Conservation (phyloP, 1,140 invertebrate species). For the Leptonema lineaticorne region DNA sequence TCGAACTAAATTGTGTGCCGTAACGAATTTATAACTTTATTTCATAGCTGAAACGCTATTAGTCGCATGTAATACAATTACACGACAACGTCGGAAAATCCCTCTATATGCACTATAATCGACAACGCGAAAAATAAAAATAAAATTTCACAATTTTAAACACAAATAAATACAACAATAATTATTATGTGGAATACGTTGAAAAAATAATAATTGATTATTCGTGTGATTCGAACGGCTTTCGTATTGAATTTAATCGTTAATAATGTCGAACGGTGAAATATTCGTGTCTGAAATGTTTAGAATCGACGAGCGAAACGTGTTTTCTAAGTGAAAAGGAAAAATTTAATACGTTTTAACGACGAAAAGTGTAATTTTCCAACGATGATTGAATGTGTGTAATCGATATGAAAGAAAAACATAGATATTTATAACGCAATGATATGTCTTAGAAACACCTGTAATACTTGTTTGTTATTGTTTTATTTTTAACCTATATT, state of each 20-base stretch:
- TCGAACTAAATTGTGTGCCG: background rate
- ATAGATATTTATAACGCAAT: too few species aligned
- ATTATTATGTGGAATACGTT: background rate
- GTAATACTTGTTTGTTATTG: too few species aligned
- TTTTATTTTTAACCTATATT: too few species aligned
- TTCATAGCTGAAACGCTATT: background rate
- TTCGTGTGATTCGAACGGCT: background rate
- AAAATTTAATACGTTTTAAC: constrained; percentile 9
- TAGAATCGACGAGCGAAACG: constrained; percentile 19
- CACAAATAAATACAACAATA: too few species aligned
- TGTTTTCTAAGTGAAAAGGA: constrained; percentile 23
- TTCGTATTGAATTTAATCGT: background rate
- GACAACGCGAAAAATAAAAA: too few species aligned
- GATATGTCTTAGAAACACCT: too few species aligned
- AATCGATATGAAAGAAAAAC: too few species aligned
- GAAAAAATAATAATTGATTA: background rate
- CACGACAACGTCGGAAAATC: background rate
- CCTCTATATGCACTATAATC: background rate
- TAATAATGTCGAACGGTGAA: background rate
- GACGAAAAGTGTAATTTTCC: too few species aligned
- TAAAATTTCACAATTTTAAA: too few species aligned
- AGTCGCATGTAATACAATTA: background rate
- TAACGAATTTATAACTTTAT: background rate
- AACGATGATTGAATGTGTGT: too few species aligned
- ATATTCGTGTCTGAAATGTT: constrained; percentile 5